Base-by-base conservation (phyloP, 2,797 vertebrate genomes). In the Pantherophis vulpinus region DNA sequence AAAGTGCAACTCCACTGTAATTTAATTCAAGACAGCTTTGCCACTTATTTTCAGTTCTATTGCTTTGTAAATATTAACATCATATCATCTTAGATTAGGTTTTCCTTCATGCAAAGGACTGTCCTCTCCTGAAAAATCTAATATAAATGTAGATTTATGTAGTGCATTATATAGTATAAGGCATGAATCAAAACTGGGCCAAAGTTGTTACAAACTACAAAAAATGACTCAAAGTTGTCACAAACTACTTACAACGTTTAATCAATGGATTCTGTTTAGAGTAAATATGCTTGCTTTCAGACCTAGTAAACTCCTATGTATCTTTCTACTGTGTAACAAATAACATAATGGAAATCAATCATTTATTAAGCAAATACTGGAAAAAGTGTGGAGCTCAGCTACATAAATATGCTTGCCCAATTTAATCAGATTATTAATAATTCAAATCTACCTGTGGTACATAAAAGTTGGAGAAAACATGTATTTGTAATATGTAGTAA, bases 391-490 rank as follows among this genome's bases (percentile, higher is more conserved):
- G 56, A 90, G 61, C 25, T 91, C 29, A 83, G 13, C 88, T 6
- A 0, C 59, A 90, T 91, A 91, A 3, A 0, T 87, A 27, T n/a
- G 8, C 37, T 13, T 0, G 0, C 86, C 0, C 66, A 61, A 91
- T 87, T 74, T 55, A 58, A 1, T 83, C 92, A 95, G 83, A 11
- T 25, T n/a, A 88, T 54, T 47, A 55, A 23, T 92, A 51, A 94
- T 94, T 79, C 25, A 51, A 9, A 92, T 47, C 70, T 93, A 20
- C 4, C 0, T 90, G 14, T 42, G 91, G 12, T 79, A 23, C 29
- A 61, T 55, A 74, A 51, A 92, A 94, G 18, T 79, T 79, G 32
- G 70, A 3, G 14, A 4, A 37, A 79, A 79, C 3, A 37, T 42
- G 1, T 79, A 74, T 74, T 37, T 37, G 16, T 32, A 37, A 74